Base-by-base conservation (phyloP, 2,888 invertebrate species). In the Lordiphosa andalusiaca region DNA sequence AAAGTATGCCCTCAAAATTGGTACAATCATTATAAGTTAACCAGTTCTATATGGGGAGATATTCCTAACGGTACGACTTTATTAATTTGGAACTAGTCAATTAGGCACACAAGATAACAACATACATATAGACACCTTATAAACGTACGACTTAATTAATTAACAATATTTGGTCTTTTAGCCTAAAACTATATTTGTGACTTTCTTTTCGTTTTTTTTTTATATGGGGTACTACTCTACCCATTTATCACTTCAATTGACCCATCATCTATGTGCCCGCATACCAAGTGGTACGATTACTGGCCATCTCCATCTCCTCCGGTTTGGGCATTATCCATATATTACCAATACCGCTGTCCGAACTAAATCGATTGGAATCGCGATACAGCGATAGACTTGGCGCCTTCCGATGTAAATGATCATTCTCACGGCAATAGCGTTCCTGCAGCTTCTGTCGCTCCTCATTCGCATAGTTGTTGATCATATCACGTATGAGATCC, bases 341-440 rank as follows among this genome's bases (percentile, higher is more conserved):
- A 55, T 88, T 89, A 4, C 88, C 88, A 33, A 89, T 88, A 23
- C 89, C 89, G 50, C 89, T 89, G 55, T 89, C 89, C 19, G 86
- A 81, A 49, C 89, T 89, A 42, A 89, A 88, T 33, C 89, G 87
- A 84, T 89, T 89, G 44, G 89, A 88, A 58, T 88, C 88, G 10
- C 89, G 85, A 39, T 86, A 88, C 0, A 87, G 71, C 19, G 88
- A 82, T 16, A 88, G 80, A 51, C 87, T 88, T 4, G 85, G 85
- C 1, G 87, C 85, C 37, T 87, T 86, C 2, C 86, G 85, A 54
- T 88, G 88, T 57, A 86, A 51, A 66, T 86, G 87, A 66, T 88
- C 88, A 19, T 70, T 84, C 36, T 87, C 87, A 3, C 85, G 86
- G 1, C 71, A 73, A 55, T 88, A 87, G 10, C 76, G 83, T 41